A percentile compares a stretch with the other conserved stretches of the same genome.
Evolutionary conservation across 2,797 vertebrate genomes (phyloP).

Genomic region (Fistularia commersonii): DNA sequence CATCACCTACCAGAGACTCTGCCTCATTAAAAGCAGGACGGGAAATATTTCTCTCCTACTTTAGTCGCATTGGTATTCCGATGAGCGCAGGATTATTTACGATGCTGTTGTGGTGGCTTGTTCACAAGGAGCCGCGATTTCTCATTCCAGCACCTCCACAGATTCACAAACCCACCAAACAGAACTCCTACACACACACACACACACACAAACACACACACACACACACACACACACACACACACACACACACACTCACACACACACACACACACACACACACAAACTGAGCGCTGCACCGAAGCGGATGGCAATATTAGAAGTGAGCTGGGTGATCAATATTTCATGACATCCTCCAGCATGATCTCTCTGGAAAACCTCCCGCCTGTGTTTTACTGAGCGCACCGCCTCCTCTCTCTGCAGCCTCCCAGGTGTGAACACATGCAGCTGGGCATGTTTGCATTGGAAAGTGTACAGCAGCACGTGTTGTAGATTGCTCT

Average conservation of each 20-base stretch:
- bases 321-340: constrained; percentile 53
- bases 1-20: constrained; percentile 28
- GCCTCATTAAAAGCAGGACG: constrained; percentile 21
- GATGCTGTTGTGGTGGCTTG: constrained; percentile 40
- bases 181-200: constrained; percentile 46
- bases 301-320: constrained; percentile 51
- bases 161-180: constrained; percentile 39
- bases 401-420: constrained; percentile 4
- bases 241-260: constrained; percentile 47
- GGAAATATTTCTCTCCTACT: constrained; percentile 24
- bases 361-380: constrained; percentile 34
- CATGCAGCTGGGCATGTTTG: not conserved
- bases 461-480: not conserved
- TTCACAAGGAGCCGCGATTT: constrained; percentile 43
- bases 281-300: constrained; percentile 40
- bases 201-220: constrained; percentile 40
- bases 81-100: constrained; percentile 49
- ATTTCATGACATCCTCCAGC: constrained; percentile 52
- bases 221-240: constrained; percentile 39
- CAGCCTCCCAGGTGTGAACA: too few species aligned
- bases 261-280: constrained; percentile 41
- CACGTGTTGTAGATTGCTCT: too few species aligned
- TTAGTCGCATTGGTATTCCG: constrained; percentile 53
- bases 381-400: not conserved
- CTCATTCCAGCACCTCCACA: constrained; percentile 40